Evolutionary conservation across 2,113 vertebrate species (phyloP).

Genomic region (Ptyas mucosa): DNA sequence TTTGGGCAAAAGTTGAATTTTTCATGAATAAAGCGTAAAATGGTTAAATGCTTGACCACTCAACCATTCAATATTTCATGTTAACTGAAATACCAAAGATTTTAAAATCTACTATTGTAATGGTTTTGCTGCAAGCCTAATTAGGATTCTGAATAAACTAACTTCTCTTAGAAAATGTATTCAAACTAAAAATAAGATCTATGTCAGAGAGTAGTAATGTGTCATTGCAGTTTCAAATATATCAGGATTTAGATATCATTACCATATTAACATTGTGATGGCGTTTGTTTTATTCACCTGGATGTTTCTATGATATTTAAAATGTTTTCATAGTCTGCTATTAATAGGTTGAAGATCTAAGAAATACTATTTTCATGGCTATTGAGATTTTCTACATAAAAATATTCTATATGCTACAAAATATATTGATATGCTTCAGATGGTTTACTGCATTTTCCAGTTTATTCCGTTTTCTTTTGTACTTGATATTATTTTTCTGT

Average conservation of each 20-base stretch:
- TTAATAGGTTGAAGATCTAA: background rate
- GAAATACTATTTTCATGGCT: background rate
- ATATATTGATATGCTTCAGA: background rate
- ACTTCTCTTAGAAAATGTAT: background rate
- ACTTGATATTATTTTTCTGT: conserved; percentile 5
- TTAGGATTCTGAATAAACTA: background rate
- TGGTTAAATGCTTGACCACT: background rate
- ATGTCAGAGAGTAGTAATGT: background rate
- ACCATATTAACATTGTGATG: background rate
- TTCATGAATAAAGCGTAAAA: background rate
- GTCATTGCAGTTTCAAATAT: background rate
- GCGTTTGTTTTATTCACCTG: background rate
- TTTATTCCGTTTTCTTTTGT: background rate
- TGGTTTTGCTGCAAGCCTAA: background rate
- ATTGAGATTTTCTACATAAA: background rate
- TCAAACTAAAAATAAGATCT: background rate
- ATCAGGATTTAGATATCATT: background rate
- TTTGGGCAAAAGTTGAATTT: background rate
- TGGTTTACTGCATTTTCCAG: background rate
- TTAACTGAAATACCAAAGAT: background rate
- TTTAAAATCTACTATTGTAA: background rate
- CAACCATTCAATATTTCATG: no score
- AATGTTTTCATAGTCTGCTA: background rate
- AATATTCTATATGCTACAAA: background rate
- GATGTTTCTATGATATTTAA: background rate